These are phyloP conservation scores for Sigmodon hispidus DNA, from an alignment of 2,113 vertebrate species.

Conservation along the genomic window DNA sequence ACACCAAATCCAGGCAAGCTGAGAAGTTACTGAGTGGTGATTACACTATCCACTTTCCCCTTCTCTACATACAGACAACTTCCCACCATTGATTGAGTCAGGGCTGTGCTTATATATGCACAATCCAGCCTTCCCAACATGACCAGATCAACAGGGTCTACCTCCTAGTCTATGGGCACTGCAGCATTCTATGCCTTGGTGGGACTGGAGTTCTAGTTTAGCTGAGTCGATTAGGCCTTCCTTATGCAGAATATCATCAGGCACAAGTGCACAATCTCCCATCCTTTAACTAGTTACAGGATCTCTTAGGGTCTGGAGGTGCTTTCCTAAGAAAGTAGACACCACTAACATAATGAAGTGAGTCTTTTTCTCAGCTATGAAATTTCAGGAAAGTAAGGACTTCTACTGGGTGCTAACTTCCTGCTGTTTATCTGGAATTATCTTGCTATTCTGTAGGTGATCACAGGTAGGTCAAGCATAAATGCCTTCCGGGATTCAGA, in stretches of 20 bases:
- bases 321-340: not conserved
- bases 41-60: rapidly evolving
- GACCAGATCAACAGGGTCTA: not conserved
- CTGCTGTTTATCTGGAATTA: not conserved
- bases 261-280: not conserved
- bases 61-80: not conserved
- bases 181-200: not conserved
- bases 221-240: not conserved
- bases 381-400: not conserved
- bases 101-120: not conserved
- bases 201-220: not conserved
- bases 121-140: not conserved
- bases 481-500: not conserved
- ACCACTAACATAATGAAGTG: not conserved
- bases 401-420: not conserved
- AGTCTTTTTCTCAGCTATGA: not conserved
- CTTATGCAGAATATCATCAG: too few species aligned
- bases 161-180: not conserved
- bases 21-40: not conserved
- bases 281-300: not conserved
- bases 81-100: too few species aligned
- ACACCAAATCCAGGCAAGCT: too few species aligned
- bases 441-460: not conserved
- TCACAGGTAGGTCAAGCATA: not conserved
- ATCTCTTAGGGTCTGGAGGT: not conserved